These are phyloP conservation scores for Campaea margaritaria DNA, from an alignment of 2,888 invertebrate species.

Conservation along the genomic window DNA sequence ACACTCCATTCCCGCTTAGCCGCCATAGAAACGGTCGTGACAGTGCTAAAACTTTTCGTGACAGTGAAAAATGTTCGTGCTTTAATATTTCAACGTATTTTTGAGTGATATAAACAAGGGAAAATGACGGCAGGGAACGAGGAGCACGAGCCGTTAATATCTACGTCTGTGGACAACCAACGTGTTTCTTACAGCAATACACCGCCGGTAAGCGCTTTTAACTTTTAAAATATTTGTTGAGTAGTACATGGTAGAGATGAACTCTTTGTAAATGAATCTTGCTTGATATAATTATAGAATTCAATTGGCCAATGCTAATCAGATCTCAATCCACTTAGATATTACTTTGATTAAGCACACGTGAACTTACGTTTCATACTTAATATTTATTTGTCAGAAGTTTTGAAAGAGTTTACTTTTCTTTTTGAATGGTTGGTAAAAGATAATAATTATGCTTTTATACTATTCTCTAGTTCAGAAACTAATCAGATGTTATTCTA, in stretches of 20 bases:
- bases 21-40: conserved; percentile 48
- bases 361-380: no score
- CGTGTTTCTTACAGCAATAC: conserved; percentile 71
- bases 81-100: conserved; percentile 31
- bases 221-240: conserved; percentile 22
- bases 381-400: no score
- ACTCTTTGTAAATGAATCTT: no score
- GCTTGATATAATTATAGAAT: no score
- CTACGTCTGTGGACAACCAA: conserved; percentile 76
- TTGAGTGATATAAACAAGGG: conserved; percentile 31
- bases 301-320: no score
- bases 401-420: no score
- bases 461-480: no score
- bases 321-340: no score
- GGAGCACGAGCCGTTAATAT: conserved; percentile 81
- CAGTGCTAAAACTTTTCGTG: conserved; percentile 32
- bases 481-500: no score
- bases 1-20: conserved; percentile 55
- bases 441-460: no score
- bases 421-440: no score
- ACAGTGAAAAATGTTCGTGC: conserved; percentile 53
- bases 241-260: background rate
- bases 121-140: conserved; percentile 79
- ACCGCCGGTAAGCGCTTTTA: conserved; percentile 63
- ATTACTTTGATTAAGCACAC: no score